Conservation (phyloP, 2,888 invertebrate species). For the Polymixis lichenea region DNA sequence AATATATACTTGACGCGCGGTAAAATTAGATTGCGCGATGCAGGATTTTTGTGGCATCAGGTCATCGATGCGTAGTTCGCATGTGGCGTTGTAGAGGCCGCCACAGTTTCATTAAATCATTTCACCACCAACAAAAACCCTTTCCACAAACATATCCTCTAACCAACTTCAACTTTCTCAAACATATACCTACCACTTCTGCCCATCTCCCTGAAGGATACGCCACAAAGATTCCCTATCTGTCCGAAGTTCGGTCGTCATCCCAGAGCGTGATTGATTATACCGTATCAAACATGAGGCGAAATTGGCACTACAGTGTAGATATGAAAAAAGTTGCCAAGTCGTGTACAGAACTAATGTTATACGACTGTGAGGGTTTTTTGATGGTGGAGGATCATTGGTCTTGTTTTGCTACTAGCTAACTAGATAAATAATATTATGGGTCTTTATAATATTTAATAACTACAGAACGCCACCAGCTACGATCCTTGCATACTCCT, state of each 20-base stretch:
- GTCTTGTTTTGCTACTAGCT: not conserved
- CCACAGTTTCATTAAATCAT: not conserved
- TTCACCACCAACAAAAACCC: not conserved
- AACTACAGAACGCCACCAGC: no score
- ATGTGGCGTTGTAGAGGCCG: no score
- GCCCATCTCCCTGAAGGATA: slow-evolving; percentile 20
- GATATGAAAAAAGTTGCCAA: slow-evolving; percentile 61
- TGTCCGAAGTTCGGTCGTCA: slow-evolving; percentile 45
- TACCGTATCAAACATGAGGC: slow-evolving; percentile 22
- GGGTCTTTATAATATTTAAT: no score
- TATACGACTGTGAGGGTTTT: slow-evolving; percentile 21
- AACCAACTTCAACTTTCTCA: not conserved
- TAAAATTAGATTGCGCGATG: no score
- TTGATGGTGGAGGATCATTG: not conserved
- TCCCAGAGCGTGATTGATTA: slow-evolving; percentile 56
- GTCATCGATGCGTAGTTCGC: no score
- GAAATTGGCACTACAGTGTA: slow-evolving; percentile 32
- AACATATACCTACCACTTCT: slow-evolving; percentile 29
- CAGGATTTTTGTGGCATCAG: no score
- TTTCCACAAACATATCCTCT: not conserved
- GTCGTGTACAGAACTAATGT: slow-evolving; percentile 26
- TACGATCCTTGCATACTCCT: no score
- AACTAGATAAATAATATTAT: no score
- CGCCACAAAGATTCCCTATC: slow-evolving; percentile 32
- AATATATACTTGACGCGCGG: no score